Evolutionary conservation across 2,113 vertebrate genomes (phyloP).

Genomic region (Lethenteron camtschaticum): DNA sequence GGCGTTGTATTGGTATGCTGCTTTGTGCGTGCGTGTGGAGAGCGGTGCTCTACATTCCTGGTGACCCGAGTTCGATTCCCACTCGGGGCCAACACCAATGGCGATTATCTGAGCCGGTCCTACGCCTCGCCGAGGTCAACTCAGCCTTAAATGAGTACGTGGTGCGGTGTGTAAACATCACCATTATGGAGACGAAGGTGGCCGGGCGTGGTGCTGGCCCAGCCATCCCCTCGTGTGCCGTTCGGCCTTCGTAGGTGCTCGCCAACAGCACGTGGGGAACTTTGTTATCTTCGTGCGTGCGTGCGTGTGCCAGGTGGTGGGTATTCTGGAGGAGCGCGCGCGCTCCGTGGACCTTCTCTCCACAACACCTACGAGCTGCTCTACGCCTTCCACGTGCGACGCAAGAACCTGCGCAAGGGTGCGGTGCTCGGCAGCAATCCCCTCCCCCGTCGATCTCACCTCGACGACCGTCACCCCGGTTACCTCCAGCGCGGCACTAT

Average conservation of each 20-base stretch:
- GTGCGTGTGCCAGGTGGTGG: slow-evolving; percentile 37
- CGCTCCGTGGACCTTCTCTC: slow-evolving; percentile 65
- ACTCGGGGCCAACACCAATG: no score
- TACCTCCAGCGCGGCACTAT: background rate
- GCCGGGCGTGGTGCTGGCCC: background rate
- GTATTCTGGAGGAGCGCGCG: slow-evolving; percentile 70
- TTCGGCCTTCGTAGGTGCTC: fast-evolving
- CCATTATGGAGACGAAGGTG: no score
- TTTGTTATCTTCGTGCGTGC: background rate
- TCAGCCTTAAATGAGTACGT: no score
- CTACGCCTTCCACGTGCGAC: slow-evolving; percentile 76
- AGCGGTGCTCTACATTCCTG: no score
- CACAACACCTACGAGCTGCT: slow-evolving; percentile 92
- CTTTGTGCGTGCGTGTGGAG: no score
- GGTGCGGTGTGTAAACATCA: no score
- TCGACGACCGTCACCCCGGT: background rate
- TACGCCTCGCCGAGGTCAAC: no score
- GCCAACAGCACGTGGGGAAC: background rate
- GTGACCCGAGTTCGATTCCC: no score
- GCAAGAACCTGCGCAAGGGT: slow-evolving; percentile 94
- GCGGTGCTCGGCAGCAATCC: background rate
- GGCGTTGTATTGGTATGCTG: no score
- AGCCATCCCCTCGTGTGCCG: background rate
- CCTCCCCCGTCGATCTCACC: background rate
- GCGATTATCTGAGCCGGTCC: no score